Base-by-base conservation (phyloP, 23 tunicate genomes). In the Styela clava region DNA sequence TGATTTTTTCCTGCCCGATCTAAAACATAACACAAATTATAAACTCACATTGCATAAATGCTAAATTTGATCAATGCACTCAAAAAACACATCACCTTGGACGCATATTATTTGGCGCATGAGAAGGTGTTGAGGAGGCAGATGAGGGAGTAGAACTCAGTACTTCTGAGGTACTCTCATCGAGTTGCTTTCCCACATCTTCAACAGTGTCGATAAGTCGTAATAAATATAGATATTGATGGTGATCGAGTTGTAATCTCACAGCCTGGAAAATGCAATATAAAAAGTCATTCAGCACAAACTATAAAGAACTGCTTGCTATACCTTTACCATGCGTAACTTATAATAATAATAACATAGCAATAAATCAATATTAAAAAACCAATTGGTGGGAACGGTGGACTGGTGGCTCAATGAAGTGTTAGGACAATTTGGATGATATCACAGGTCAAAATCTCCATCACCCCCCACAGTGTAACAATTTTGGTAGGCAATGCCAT, bases 221-320 rank as follows among this genome's bases (percentile, higher is more conserved):
- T 0, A 82, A 37, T 7, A 91, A 74, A 73, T 82, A 91, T 24
- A 86, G 69, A 65, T 82, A 91, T 69, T 91, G 90, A 32, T 85
- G 67, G 33, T 91, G 97, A 82, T 86, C 85, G 31, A 91, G 28
- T 85, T 82, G 88, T 34, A 91, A 20, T 2, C 78, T 51, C 0
- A 86, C 35, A 22, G 90, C 67, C 97, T 91, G 90, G 0, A 78
- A 69, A 34, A 24, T 18, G n/a, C n/a, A n/a, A n/a, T n/a, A n/a
- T n/a, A n/a, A n/a, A 51, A 79, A 24, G 63, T 44, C 51, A 36
- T 76, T 28, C 62, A 26, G 24, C 23, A 24, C 24, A n/a, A n/a
- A n/a, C n/a, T n/a, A n/a, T n/a, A n/a, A n/a, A n/a, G n/a, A n/a
- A n/a, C n/a, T n/a, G n/a, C n/a, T n/a, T n/a, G n/a, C n/a, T n/a